Evolutionary conservation across 2,113 vertebrate genomes (phyloP).

Genomic region (Phyllostomus discolor): DNA sequence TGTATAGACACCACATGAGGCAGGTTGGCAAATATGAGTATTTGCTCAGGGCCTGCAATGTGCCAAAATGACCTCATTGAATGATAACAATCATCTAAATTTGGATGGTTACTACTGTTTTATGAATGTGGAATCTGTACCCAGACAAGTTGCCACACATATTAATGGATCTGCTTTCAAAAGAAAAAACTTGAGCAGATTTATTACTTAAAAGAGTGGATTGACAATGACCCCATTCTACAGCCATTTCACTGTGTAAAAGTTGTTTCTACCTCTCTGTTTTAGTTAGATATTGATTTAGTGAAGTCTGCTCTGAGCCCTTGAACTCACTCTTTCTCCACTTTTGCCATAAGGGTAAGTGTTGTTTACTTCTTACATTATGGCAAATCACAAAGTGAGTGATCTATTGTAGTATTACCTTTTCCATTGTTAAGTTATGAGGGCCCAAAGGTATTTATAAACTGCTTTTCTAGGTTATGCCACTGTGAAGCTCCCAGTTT

Average conservation of each 20-base stretch:
- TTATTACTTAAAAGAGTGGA: neutral
- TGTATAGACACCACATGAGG: neutral
- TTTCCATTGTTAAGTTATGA: neutral
- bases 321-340: neutral
- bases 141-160: neutral
- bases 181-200: neutral
- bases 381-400: neutral
- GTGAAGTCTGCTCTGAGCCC: neutral
- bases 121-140: neutral
- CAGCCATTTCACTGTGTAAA: neutral
- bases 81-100: neutral
- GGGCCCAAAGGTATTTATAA: neutral
- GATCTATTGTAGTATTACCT: neutral
- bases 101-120: neutral
- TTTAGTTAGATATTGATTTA: neutral
- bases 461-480: neutral
- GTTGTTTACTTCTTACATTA: neutral
- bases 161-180: neutral
- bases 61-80: neutral
- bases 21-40: neutral
- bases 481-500: neutral
- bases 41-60: neutral
- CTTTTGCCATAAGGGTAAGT: neutral
- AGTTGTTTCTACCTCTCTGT: neutral
- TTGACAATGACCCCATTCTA: neutral